Conservation (phyloP, 2,888 invertebrate genomes). For the Seira sanloemensis region DNA sequence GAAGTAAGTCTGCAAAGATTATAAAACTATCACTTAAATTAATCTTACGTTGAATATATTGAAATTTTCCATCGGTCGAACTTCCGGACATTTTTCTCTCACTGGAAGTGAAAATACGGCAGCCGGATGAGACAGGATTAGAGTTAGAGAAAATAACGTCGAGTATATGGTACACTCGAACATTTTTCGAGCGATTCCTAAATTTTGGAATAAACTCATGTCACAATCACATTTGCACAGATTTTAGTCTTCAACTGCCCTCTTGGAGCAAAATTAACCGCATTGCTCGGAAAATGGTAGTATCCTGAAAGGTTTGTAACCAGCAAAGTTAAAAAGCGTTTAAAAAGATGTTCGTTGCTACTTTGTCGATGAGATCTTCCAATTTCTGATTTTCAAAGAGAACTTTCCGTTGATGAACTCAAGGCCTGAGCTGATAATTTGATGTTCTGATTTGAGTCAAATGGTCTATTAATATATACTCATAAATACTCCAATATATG, state of each 20-base stretch:
- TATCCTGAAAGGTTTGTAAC: no score
- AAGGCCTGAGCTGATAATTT: not conserved
- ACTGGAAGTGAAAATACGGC: not conserved
- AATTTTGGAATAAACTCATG: not conserved
- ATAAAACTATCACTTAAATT: no score
- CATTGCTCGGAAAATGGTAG: not conserved
- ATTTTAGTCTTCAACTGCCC: not conserved
- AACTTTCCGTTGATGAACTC: not conserved
- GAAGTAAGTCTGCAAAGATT: no score
- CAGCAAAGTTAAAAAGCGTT: not conserved
- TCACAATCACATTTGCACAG: not conserved
- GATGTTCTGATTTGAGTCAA: no score
- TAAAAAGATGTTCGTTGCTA: not conserved
- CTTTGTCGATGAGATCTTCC: no score
- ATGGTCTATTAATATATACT: not conserved
- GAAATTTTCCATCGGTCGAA: slow-evolving; percentile 87
- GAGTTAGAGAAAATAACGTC: not conserved
- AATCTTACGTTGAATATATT: slow-evolving; percentile 83
- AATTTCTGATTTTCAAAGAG: not conserved
- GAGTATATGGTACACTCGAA: no score
- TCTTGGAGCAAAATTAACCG: not conserved
- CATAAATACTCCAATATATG: not conserved
- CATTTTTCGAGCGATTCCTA: no score
- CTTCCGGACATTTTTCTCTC: slow-evolving; percentile 81
- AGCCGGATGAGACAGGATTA: not conserved